These are phyloP conservation scores for Chrysoperla carnea DNA, from an alignment of 1,140 invertebrate genomes.

Conservation along the genomic window DNA sequence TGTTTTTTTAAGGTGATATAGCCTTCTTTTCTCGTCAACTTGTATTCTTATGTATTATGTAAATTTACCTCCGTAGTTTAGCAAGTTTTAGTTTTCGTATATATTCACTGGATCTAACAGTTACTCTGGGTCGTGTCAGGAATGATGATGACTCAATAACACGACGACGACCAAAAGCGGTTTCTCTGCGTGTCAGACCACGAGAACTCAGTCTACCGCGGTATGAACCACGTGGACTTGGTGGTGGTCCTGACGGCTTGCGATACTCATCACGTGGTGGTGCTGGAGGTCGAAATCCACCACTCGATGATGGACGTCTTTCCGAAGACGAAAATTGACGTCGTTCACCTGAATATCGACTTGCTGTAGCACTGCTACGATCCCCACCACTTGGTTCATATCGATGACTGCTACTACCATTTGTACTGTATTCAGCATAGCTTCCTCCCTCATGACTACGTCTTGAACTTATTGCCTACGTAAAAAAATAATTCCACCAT, in stretches of 20 bases:
- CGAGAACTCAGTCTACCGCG: constrained; percentile 16
- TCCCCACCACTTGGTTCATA: constrained; percentile 14
- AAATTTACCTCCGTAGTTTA: constrained; percentile 21
- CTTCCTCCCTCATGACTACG: constrained; percentile 13
- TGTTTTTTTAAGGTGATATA: too few species aligned
- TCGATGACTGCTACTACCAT: constrained; percentile 9
- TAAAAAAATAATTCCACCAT: constrained; percentile 6
- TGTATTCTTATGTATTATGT: constrained; percentile 1
- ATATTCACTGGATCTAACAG: constrained; percentile 14
- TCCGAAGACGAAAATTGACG: constrained; percentile 9
- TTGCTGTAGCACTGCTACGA: constrained; percentile 4
- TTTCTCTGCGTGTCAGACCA: constrained; percentile 12
- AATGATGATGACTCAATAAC: constrained; percentile 17
- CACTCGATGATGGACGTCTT: constrained; percentile 19
- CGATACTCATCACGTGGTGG: background rate
- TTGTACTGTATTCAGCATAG: constrained; percentile 10
- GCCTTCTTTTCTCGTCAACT: constrained; percentile 5
- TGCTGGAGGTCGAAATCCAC: background rate
- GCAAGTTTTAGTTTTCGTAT: constrained; percentile 16
- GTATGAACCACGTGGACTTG: constrained; percentile 14
- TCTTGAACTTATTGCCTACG: constrained; percentile 18
- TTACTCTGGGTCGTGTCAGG: constrained; percentile 14
- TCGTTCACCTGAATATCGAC: constrained; percentile 17
- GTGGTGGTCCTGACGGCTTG: constrained; percentile 7
- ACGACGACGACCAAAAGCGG: constrained; percentile 11